These are phyloP conservation scores for Philhelius pedissequus DNA, from an alignment of 2,888 invertebrate species.

Conservation along the genomic window DNA sequence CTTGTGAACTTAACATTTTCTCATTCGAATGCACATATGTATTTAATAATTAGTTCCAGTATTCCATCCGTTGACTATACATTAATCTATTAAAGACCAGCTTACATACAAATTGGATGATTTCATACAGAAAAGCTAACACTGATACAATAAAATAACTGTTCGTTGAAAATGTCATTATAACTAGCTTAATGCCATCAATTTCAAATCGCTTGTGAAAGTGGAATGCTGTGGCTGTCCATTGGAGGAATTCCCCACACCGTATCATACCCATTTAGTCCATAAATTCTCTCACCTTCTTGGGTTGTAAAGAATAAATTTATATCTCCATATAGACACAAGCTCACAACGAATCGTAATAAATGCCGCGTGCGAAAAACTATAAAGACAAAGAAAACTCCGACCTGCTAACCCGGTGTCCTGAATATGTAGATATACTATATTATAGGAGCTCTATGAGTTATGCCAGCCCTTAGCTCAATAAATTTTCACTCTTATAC, in stretches of 20 bases:
- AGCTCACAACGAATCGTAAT: conserved; percentile 14
- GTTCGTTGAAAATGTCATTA: background rate
- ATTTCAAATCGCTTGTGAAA: conserved; percentile 33
- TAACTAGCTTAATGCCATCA: background rate
- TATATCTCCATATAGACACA: background rate
- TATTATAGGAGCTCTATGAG: conserved; percentile 73
- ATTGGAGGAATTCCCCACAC: conserved; percentile 13
- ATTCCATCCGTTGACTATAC: too few species aligned
- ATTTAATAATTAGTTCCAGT: too few species aligned
- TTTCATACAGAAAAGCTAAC: too few species aligned
- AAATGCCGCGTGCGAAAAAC: conserved; percentile 51
- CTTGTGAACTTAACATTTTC: too few species aligned
- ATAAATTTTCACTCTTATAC: conserved; percentile 77
- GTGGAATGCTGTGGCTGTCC: conserved; percentile 36
- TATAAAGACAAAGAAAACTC: conserved; percentile 47
- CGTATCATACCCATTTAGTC: background rate
- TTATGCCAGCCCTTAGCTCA: conserved; percentile 78
- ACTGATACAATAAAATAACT: background rate
- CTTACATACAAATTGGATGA: too few species aligned
- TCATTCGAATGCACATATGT: too few species aligned
- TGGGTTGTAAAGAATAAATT: conserved; percentile 8
- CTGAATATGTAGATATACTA: conserved; percentile 19
- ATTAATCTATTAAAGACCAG: too few species aligned
- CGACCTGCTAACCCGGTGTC: conserved; percentile 76
- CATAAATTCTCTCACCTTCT: conserved; percentile 60